Percentiles rank a stretch among this genome's conserved stretches.
These are phyloP conservation scores for Rhynchotus rufescens DNA, from an alignment of 2,797 vertebrate genomes.

Conservation along the genomic window DNA sequence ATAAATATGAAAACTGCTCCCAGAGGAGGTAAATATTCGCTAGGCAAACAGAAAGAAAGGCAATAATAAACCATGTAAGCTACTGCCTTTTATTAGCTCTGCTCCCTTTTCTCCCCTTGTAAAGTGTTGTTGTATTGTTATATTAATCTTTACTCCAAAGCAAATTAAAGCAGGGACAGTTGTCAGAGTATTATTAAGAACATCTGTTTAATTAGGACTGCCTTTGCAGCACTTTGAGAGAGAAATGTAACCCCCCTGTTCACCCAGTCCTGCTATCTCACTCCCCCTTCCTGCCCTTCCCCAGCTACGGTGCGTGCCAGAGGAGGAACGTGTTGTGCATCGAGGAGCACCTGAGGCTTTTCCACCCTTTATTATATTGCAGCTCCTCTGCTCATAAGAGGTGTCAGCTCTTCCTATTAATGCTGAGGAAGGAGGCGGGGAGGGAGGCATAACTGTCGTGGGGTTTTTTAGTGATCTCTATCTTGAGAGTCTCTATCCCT, in stretches of 20 bases:
- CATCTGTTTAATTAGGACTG: constrained; percentile 66
- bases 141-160: constrained; percentile 63
- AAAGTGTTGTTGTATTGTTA: constrained; percentile 44
- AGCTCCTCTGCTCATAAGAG: neutral
- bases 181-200: constrained; percentile 57
- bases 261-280: neutral
- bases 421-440: neutral
- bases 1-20: constrained; percentile 58
- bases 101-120: constrained; percentile 43
- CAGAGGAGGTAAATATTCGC: constrained; percentile 56
- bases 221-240: neutral
- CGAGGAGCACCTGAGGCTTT: neutral
- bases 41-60: constrained; percentile 63
- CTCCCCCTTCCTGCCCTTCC: neutral
- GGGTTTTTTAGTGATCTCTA: neutral
- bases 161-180: constrained; percentile 69
- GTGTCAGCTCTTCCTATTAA: neutral
- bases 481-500: neutral
- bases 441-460: neutral
- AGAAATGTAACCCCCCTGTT: neutral
- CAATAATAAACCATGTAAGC: constrained; percentile 64
- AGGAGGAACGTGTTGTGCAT: neutral
- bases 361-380: neutral
- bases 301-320: neutral
- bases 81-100: constrained; percentile 53